Base-by-base conservation (phyloP, 1,140 invertebrate genomes). In the Radopholus similis region DNA sequence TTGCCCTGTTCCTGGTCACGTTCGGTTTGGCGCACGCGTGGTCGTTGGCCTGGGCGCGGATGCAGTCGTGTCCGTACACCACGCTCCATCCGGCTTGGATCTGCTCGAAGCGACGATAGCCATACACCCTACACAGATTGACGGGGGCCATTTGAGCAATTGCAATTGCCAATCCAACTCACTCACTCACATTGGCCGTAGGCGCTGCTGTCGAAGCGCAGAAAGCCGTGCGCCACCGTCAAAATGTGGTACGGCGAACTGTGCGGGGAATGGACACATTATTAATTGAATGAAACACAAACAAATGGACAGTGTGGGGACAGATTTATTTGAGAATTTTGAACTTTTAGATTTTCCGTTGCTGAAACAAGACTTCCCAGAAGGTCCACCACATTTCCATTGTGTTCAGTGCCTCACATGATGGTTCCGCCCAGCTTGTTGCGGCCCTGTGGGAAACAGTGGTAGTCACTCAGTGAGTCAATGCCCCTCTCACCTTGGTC, bases 171-270 rank as follows among this genome's bases (percentile, higher is more conserved):
- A n/a, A n/a, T 11, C 35, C 6, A 57, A 68, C 21, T 6, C 32
- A 64, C 47, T 47, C 15, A 66, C 38, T 68, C 44, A 55, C 66
- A 51, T 42, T 38, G 37, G 34, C 51, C 66, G 6, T 18, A 18
- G 4, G 38, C 35, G 28, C 40, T 65, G 23, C 44, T 66, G 5
- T 66, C 66, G 18, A 68, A 68, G n/a, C 38, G 55, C n/a, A 66
- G 51, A 69, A 68, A 68, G 28, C 37, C 63, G 26, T 68, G 66
- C 21, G 66, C 66, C 3, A 40, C 66, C 6, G 66, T 68, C 38
- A 68, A 38, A 26, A 68, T 68, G 30, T 68, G 66, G 18, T 34
- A 68, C 8, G 66, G 66, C 21, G 66, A 68, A 54, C 64, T 64
- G n/a, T 51, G n/a, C 6, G 44, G 13, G 6, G 5, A 5, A 15